Conservation (phyloP, 2,888 invertebrate species). For the Lepidocyrtinus sp. region DNA sequence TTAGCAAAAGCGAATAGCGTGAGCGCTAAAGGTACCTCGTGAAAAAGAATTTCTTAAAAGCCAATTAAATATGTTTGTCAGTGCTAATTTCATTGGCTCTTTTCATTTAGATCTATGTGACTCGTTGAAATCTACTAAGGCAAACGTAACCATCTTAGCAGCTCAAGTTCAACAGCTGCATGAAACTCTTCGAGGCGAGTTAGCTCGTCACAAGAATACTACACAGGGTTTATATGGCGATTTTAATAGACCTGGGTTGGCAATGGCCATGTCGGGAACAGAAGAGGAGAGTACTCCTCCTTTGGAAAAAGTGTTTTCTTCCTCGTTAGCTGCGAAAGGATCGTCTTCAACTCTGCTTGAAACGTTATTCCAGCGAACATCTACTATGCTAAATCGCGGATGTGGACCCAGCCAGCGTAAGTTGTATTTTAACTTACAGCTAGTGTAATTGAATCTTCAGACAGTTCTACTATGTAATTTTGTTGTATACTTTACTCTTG, state of each 20-base stretch:
- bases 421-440: too few relatives aligned
- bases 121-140: conserved; percentile 36
- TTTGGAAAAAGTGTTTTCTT: conserved; percentile 24
- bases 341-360: not conserved
- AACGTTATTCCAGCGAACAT: not conserved
- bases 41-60: not conserved
- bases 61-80: not conserved
- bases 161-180: conserved; percentile 45
- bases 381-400: conserved; percentile 14
- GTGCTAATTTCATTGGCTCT: too few relatives aligned
- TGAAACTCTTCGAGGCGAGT: conserved; percentile 34
- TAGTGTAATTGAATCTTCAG: too few relatives aligned
- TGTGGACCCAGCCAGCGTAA: too few relatives aligned
- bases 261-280: conserved; percentile 21
- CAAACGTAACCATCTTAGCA: conserved; percentile 33
- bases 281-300: not conserved
- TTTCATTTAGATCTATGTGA: conserved; percentile 33
- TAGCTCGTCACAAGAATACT: conserved; percentile 27
- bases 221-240: not conserved
- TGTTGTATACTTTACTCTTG: too few relatives aligned
- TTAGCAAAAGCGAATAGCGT: conserved; percentile 7
- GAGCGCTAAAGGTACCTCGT: conserved; percentile 27
- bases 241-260: conserved; percentile 30
- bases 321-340: not conserved
- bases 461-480: too few relatives aligned